Base-by-base conservation (phyloP, 2,113 vertebrate genomes). In the Corydoras maculifer region DNA sequence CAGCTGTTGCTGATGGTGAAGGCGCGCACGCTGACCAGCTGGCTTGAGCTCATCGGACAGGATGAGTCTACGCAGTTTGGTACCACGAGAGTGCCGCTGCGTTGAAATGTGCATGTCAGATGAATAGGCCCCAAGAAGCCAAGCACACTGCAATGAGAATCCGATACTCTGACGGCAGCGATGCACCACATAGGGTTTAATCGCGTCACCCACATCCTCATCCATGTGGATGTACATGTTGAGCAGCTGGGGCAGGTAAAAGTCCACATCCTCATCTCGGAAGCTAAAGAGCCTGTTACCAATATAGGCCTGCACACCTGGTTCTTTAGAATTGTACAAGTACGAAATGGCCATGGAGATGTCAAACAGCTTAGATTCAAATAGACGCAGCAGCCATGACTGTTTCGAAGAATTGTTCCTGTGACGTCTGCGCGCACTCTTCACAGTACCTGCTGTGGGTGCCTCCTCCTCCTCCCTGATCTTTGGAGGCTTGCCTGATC, bases 181-280 rank as follows among this genome's bases (percentile, higher is more conserved):
- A 82, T 98, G 92, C 3, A 99, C 96, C 51, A 98, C 91, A 51
- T 98, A 98, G 58, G 95, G 96, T 51, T 97, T 97, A 88, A 98
- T 97, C 76, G 96, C 96, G 0, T 98, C 96, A 0, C 96, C 96
- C 7, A 98, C 94, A 0, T 97, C 94, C 86, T 97, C 94, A 10
- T 97, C 94, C 94, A 97, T 97, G 88, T 98, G 94, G 59, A 98
- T 93, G 89, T 98, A 98, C 96, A 98, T 98, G 79, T 95, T 98
- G 49, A 98, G 94, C 54, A 98, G 86, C 90, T 98, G 96, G 0
- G 96, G 96, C 69, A 98, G 89, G 81, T 93, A 98, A 81, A 98
- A 98, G 78, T 94, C 96, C 82, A 97, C 95, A 0, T 97, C 93
- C 4, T 95, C 94, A 3, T 95, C 69, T 0, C 90, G 83, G 77